phyloP scores from a whole-genome alignment of 1,140 invertebrate genomes.

The Saccostrea echinata region DNA sequence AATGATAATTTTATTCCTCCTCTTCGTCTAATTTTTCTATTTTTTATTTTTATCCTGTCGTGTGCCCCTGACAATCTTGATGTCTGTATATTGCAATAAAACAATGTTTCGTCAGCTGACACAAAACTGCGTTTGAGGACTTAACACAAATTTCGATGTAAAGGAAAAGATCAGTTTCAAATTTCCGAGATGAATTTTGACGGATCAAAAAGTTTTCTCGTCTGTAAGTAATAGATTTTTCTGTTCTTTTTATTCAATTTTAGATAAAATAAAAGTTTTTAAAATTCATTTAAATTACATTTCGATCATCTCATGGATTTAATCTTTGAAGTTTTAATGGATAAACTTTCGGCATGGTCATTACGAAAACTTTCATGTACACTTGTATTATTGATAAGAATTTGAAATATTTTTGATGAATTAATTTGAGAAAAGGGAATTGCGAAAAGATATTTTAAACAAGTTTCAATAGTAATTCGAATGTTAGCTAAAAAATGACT shows the following conservation, averaged over 20 bases:
- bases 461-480: too few relatives aligned
- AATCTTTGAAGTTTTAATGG: too few relatives aligned
- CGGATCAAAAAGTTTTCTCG: conserved; percentile 28
- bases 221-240: neutral
- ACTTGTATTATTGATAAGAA: too few relatives aligned
- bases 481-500: too few relatives aligned
- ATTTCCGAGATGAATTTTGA: conserved; percentile 32
- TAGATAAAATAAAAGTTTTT: neutral
- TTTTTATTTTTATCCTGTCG: neutral
- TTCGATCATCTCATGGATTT: too few relatives aligned
- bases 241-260: neutral
- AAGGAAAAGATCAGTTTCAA: neutral
- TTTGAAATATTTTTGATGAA: too few relatives aligned
- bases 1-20: too few relatives aligned
- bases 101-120: conserved; percentile 37
- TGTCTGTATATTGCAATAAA: conserved; percentile 26
- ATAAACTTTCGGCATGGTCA: too few relatives aligned
- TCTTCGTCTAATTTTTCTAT: too few relatives aligned
- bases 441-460: too few relatives aligned
- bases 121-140: neutral
- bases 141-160: conserved; percentile 35
- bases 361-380: too few relatives aligned
- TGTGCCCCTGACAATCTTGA: neutral
- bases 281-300: neutral
- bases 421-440: too few relatives aligned